Base-by-base conservation (phyloP, 30 jellyfish, hydroid and myxozoan species). In the Hydractinia symbiolongicarpus region DNA sequence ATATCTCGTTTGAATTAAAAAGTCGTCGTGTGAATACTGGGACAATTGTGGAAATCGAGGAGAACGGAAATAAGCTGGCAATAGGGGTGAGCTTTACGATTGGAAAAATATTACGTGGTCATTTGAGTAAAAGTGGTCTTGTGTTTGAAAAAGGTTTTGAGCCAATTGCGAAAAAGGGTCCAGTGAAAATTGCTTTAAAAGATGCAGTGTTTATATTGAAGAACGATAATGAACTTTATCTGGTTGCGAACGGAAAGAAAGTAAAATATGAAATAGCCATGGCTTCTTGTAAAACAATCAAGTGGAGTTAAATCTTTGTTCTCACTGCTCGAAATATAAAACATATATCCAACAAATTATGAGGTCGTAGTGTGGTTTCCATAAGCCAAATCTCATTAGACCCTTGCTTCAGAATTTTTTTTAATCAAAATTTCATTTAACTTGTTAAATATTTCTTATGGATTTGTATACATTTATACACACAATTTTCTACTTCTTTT, bases 161-260 rank as follows among this genome's bases (percentile, higher is more conserved):
- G 76, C 91, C 88, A 14, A 76, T 44, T 50, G 97, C 84, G 11
- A 91, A 87, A 19, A 91, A 91, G 83, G 97, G 97, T 14, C 97
- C 97, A 6, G 78, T 91, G 57, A 61, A 71, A 8, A 60, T 86
- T 44, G 73, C 81, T 49, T 88, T 91, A 13, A 53, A 81, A 7
- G 88, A 67, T 16, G 21, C 86, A 20, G 53, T 55, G 14, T 81
- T 91, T 52, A 53, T 81, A 15, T 66, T 83, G 86, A 91, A 84
- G 90, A 86, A 86, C 57, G 44, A 30, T 30, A 74, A 68, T n/a
- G 44, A 50, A 17, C 79, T 88, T 91, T 89, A 89, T 81, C 62
- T 89, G 10, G 89, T 80, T 68, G 88, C 95, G 50, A 80, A 84
- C 53, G 96, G 95, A 10, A 89, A 84, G 76, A 84, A 73, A 55